Conservation (phyloP, 1,140 invertebrate genomes). For the Micrasema longulum region DNA sequence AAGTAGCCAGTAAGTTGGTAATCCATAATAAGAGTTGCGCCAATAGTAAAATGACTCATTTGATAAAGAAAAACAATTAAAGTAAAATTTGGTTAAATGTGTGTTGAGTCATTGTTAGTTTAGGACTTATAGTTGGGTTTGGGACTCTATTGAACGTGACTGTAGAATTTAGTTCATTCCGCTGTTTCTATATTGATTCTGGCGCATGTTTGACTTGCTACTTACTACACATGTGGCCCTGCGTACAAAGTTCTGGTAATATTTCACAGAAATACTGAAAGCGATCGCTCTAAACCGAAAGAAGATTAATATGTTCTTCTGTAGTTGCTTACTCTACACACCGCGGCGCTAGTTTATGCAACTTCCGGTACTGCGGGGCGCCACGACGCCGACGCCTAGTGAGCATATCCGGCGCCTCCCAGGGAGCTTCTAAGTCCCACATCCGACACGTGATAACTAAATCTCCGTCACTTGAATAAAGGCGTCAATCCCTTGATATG, state of each 20-base stretch:
- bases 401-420: constrained; percentile 19
- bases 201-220: constrained; percentile 25
- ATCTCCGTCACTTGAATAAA: constrained; percentile 28
- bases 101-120: neutral
- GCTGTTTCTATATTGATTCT: constrained; percentile 34
- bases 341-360: constrained; percentile 31
- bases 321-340: constrained; percentile 27
- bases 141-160: constrained; percentile 5
- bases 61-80: neutral
- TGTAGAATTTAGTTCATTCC: constrained; percentile 16
- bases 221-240: constrained; percentile 18
- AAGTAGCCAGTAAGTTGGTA: too few species aligned
- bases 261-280: constrained; percentile 23
- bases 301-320: constrained; percentile 38
- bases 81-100: constrained; percentile 1
- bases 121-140: constrained; percentile 14
- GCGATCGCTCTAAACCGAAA: constrained; percentile 19
- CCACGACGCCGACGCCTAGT: constrained; percentile 28
- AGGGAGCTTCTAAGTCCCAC: neutral
- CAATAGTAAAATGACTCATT: too few species aligned
- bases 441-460: constrained; percentile 34
- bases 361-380: constrained; percentile 34
- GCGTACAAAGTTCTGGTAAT: constrained; percentile 11
- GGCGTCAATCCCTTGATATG: constrained; percentile 23
- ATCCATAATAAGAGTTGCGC: too few species aligned